Base-by-base conservation (phyloP, 1,140 invertebrate genomes). In the Leptoteleia sp. region DNA sequence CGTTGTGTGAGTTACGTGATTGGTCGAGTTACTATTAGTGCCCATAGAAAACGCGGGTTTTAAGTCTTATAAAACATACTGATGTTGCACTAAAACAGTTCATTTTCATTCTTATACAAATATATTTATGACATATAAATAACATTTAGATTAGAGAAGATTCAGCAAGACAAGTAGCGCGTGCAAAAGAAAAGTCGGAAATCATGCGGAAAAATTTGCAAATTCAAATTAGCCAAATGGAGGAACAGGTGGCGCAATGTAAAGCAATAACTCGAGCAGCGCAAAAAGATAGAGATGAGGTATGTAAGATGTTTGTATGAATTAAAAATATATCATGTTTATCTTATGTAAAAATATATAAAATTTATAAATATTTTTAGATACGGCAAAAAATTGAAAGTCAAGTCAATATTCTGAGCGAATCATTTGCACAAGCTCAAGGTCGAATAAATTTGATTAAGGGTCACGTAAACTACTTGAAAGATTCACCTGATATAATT, bases 361-460 rank as follows among this genome's bases (percentile, higher is more conserved):
- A 40, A 50, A 29, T 45, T 25, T 33, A 25, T 16, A 12, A 22
- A 17, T 27, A 15, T 42, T 68, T 79, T 1, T 72, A 92, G 91
- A 90, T 93, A 11, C 87, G 93, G 67, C 90, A 92, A 71, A 93
- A 93, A 64, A 93, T 94, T 92, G 92, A 93, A 73, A 90, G 91
- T 55, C 93, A 94, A 82, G 92, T 94, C 40, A 91, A 91, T 65
- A 91, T 92, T 35, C 76, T 93, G 42, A 93, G 91, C 59, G 92
- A 93, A 55, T 92, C 93, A 73, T 93, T 94, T 59, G 91, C 93
- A 47, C 92, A 93, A 76, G 93, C 93, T 1, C 93, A 93, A 78
- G 88, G 91, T 47, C 86, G 93, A 3, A 92, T 94, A 31, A 87
- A 91, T 48, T 92, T 91, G 0, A 82, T 94, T 4, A 92, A 93